Evolutionary conservation across 2,888 invertebrate species (phyloP), one percentile per base, ranked within the genome.

Genomic region (Lasioglossum oenotherae): DNA sequence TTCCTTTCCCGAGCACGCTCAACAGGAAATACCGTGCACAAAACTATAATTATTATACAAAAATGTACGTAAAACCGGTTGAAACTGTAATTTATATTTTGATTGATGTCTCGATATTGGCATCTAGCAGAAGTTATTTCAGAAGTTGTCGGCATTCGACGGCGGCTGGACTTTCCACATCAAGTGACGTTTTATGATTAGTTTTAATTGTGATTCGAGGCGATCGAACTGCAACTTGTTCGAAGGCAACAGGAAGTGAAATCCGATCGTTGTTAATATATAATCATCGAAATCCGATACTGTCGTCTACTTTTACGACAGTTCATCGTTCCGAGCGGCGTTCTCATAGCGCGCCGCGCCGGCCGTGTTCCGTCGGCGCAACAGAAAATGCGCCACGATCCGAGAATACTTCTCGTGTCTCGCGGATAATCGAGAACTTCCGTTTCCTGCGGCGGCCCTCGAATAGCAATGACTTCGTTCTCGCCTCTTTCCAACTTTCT

Each of bases 381-480:
- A 82, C 74, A 76, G 77, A 83, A 85, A 91, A 91, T 88, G 87
- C 88, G 81, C 83, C 84, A 82, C 78, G 87, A 91, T 91, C 89
- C 80, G 84, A 87, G 89, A 81, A 86, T 89, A 90, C 83, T 82
- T 79, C 82, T 83, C 84, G 91, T 87, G 86, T 87, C 88, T 83
- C 82, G 78, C 64, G 88, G 89, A 91, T 93, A 94, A 94, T 94
- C 89, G 90, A 90, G 89, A 91, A 91, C 92, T 93, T 94, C 94
- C 94, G 94, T 93, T 94, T 94, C 93, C 94, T 91, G 92, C 87
- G 90, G 81, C 86, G 82, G 88, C 82, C 82, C 92, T 91, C 91
- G 94, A 93, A 93, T 94, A 92, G 92, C 92, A 94, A 94, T 93
- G 94, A 92, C 88, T 91, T 76, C 79, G 81, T 82, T 87, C 85